Evolutionary conservation across 1,140 invertebrate species (phyloP).

Genomic region (Neodiprion fabricii): DNA sequence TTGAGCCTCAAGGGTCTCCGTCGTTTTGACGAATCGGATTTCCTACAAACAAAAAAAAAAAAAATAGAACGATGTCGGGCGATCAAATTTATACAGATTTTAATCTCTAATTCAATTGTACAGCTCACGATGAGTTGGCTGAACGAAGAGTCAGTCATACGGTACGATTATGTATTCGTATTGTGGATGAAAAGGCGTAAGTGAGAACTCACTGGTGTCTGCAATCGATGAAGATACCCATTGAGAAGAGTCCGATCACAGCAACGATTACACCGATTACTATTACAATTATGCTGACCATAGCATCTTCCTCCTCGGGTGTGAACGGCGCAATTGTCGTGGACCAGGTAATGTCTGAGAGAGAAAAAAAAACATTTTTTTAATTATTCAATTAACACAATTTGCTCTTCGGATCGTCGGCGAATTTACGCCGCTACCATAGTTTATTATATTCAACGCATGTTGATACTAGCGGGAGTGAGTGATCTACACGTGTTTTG

Average conservation of each 20-base stretch:
- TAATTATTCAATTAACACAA: background rate
- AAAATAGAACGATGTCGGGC: background rate
- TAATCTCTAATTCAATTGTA: too few species aligned
- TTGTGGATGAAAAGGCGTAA: too few species aligned
- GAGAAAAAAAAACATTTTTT: background rate
- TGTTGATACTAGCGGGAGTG: too few species aligned
- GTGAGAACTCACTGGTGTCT: slow-evolving; percentile 57
- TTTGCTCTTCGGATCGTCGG: too few species aligned
- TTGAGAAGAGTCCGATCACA: slow-evolving; percentile 64
- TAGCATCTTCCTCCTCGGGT: slow-evolving; percentile 49
- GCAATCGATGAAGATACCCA: slow-evolving; percentile 67
- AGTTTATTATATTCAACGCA: too few species aligned
- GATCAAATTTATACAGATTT: too few species aligned
- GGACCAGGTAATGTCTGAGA: slow-evolving; percentile 29
- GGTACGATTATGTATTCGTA: too few species aligned
- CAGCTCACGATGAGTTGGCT: too few species aligned
- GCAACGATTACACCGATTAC: slow-evolving; percentile 62
- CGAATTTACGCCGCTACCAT: too few species aligned
- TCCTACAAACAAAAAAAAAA: slow-evolving; percentile 27
- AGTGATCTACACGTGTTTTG: too few species aligned
- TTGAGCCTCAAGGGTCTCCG: slow-evolving; percentile 40
- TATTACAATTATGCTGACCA: slow-evolving; percentile 62
- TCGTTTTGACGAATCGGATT: slow-evolving; percentile 27
- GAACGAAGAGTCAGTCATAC: too few species aligned
- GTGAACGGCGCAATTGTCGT: slow-evolving; percentile 40